These are phyloP conservation scores for Himantopus leucocephalus DNA, from an alignment of 2,113 vertebrate genomes.

Conservation along the genomic window DNA sequence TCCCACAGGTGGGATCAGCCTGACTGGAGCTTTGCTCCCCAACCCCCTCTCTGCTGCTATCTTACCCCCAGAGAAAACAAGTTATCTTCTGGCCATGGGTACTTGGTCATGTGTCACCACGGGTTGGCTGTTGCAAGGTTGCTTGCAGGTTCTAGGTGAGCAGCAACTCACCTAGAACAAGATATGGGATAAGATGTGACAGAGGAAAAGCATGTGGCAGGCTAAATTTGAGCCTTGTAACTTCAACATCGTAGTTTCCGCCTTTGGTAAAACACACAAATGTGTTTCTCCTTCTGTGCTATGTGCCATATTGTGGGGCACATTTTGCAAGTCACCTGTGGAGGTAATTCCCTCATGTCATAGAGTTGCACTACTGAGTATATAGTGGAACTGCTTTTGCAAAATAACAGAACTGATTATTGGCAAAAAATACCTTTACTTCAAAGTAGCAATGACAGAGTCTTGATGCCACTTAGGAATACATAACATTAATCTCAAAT, in stretches of 20 bases:
- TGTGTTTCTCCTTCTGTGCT: background rate
- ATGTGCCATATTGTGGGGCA: background rate
- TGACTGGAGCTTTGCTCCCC: background rate
- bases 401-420: background rate
- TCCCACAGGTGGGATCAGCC: background rate
- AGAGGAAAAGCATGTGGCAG: background rate
- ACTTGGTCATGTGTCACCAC: background rate
- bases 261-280: background rate
- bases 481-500: background rate
- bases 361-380: background rate
- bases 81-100: background rate
- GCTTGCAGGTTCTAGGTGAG: background rate
- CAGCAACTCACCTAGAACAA: background rate
- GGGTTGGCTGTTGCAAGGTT: background rate
- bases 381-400: background rate
- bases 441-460: background rate
- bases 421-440: background rate
- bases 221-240: background rate
- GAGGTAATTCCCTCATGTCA: background rate
- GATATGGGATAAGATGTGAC: background rate
- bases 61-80: background rate
- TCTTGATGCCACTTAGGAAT: background rate
- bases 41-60: background rate
- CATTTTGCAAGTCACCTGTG: background rate
- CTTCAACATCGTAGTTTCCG: background rate